Percentiles rank a stretch among this genome's conserved stretches.
phyloP scores from a whole-genome alignment of 2,797 vertebrate genomes.

The Pantherophis vulpinus region DNA sequence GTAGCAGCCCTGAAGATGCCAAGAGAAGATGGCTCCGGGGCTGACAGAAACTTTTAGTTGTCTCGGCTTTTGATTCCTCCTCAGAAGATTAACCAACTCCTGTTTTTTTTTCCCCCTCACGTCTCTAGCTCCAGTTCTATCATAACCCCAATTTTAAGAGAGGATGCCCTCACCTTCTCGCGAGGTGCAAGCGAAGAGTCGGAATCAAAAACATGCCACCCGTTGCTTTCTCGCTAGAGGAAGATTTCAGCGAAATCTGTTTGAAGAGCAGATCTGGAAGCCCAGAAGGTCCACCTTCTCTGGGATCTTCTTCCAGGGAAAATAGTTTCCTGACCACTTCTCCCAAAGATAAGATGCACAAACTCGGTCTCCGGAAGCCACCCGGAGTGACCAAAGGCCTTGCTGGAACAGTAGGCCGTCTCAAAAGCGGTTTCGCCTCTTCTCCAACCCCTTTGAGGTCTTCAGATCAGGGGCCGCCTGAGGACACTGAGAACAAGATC shows the following conservation, averaged over 20 bases:
- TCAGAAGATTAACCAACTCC: constrained; percentile 9
- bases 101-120: background rate
- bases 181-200: constrained; percentile 44
- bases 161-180: constrained; percentile 45
- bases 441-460: background rate
- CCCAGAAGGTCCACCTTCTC: fast-evolving
- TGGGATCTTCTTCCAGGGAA: background rate
- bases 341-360: constrained; percentile 18
- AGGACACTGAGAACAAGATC: background rate
- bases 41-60: background rate
- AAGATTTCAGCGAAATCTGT: fast-evolving
- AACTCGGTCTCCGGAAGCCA: constrained; percentile 19
- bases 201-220: constrained; percentile 26
- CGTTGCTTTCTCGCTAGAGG: background rate
- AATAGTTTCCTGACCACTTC: background rate
- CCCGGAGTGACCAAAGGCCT: background rate
- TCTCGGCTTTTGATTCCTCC: background rate
- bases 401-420: background rate
- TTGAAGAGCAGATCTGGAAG: background rate
- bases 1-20: too few relatives aligned
- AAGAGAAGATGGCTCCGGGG: too few relatives aligned
- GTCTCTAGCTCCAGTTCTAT: constrained; percentile 50
- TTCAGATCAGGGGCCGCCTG: background rate
- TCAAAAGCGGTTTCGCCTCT: background rate
- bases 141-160: constrained; percentile 51